Percentiles rank a stretch among this genome's conserved stretches.
These are phyloP conservation scores for Tragopan temminckii DNA, from an alignment of 2,797 vertebrate genomes.

Conservation along the genomic window DNA sequence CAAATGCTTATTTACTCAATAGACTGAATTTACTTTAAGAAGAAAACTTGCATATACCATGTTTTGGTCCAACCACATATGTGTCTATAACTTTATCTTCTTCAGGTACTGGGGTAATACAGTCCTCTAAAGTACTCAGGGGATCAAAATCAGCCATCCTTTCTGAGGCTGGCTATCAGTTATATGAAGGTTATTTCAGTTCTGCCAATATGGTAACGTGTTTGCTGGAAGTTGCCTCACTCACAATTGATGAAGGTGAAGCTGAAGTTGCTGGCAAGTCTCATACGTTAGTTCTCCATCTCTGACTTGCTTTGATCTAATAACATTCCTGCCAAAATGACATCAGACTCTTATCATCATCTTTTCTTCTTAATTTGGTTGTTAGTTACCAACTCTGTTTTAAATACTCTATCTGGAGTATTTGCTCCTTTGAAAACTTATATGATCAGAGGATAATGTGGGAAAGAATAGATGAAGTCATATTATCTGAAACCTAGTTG, in stretches of 20 bases:
- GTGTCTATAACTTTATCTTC: slow-evolving; percentile 8
- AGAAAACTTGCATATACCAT: accelerated
- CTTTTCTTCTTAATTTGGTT: neutral
- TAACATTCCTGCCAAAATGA: neutral
- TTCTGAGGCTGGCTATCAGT: neutral
- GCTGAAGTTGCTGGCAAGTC: neutral
- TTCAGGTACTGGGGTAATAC: neutral
- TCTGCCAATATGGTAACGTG: neutral
- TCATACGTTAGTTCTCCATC: neutral
- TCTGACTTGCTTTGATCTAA: slow-evolving; percentile 35
- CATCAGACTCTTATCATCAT: neutral
- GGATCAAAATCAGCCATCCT: slow-evolving; percentile 7
- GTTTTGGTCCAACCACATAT: neutral
- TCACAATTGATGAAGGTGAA: neutral
- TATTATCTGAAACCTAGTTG: neutral
- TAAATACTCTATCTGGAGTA: neutral
- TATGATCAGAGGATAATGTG: neutral
- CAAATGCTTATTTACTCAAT: slow-evolving; percentile 26
- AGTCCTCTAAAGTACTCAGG: neutral
- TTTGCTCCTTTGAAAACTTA: neutral
- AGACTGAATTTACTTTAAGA: neutral
- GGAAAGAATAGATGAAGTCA: neutral
- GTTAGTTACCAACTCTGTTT: neutral
- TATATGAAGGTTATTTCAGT: slow-evolving; percentile 1
- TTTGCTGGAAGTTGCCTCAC: slow-evolving; percentile 18